Percentiles rank a stretch among this genome's conserved stretches.
phyloP scores from a whole-genome alignment of 2,113 vertebrate genomes.

The Antigone vipio region DNA sequence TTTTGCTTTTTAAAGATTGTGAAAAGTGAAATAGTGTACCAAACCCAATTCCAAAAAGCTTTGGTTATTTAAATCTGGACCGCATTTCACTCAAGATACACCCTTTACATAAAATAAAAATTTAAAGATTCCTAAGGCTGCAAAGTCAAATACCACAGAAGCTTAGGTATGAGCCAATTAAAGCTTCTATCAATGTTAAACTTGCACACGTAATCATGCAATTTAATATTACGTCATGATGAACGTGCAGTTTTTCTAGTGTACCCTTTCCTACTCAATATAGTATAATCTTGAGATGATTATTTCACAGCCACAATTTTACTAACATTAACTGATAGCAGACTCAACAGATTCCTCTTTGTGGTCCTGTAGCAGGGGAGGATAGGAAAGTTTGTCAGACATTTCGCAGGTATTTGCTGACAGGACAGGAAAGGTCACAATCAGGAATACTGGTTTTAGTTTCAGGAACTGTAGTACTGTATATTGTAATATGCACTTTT shows the following conservation, averaged over 20 bases:
- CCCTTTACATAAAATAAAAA: background rate
- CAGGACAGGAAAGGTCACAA: background rate
- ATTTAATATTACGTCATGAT: background rate
- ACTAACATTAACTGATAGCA: background rate
- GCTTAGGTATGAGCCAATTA: background rate
- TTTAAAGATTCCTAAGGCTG: conserved; percentile 1
- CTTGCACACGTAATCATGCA: background rate
- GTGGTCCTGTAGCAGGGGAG: background rate
- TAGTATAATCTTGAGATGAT: background rate
- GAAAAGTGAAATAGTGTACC: conserved; percentile 2
- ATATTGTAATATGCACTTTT: background rate
- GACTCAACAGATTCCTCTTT: background rate
- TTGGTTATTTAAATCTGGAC: conserved; percentile 12
- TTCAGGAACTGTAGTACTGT: background rate
- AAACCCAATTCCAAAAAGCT: background rate
- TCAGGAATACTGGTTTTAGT: background rate
- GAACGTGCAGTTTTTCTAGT: background rate
- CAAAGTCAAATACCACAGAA: conserved; percentile 8
- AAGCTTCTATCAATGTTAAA: background rate
- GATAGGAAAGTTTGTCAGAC: background rate
- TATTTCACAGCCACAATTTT: background rate
- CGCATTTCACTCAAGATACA: background rate
- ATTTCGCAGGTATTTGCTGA: background rate
- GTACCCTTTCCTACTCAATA: background rate
- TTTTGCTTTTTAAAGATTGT: conserved; percentile 13